Percentiles rank a stretch among this genome's conserved stretches.
phyloP scores from a whole-genome alignment of 2,113 vertebrate species.

The Microcebus lehilahytsara region DNA sequence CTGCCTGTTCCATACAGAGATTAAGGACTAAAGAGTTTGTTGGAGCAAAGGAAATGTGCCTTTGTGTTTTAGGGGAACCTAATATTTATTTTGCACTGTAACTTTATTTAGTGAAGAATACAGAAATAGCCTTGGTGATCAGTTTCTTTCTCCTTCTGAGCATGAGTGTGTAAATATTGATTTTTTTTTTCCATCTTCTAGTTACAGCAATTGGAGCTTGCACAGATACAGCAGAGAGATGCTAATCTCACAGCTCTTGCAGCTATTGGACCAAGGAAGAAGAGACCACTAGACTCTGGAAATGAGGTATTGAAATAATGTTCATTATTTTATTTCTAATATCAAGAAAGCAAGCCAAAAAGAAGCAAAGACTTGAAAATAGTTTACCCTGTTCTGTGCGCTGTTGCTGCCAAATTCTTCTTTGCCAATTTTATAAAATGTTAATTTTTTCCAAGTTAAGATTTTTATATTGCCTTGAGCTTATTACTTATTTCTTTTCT shows the following conservation, averaged over 20 bases:
- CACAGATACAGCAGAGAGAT: slow-evolving; percentile 92
- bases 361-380: not conserved
- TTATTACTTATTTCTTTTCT: not conserved
- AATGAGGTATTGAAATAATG: slow-evolving; percentile 84
- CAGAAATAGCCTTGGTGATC: not conserved
- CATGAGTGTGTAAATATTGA: not conserved
- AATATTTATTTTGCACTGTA: slow-evolving; percentile 21
- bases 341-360: not conserved
- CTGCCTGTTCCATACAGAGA: not conserved
- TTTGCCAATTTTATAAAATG: slow-evolving; percentile 7
- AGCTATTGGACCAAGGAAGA: slow-evolving; percentile 95
- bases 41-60: not conserved
- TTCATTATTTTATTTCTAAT: slow-evolving; percentile 36
- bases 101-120: slow-evolving; percentile 1
- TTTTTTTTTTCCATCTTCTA: slow-evolving; percentile 73
- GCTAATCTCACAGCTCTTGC: slow-evolving; percentile 96
- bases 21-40: not conserved
- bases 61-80: not conserved
- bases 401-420: not conserved
- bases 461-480: not conserved
- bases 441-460: not conserved
- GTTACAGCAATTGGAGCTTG: slow-evolving; percentile 94
- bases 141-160: not conserved
- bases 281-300: slow-evolving; percentile 88
- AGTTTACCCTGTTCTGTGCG: not conserved